Evolutionary conservation across 2,888 invertebrate species (phyloP), one percentile per base, ranked within the genome.

Genomic region (Drosophila conformis): DNA sequence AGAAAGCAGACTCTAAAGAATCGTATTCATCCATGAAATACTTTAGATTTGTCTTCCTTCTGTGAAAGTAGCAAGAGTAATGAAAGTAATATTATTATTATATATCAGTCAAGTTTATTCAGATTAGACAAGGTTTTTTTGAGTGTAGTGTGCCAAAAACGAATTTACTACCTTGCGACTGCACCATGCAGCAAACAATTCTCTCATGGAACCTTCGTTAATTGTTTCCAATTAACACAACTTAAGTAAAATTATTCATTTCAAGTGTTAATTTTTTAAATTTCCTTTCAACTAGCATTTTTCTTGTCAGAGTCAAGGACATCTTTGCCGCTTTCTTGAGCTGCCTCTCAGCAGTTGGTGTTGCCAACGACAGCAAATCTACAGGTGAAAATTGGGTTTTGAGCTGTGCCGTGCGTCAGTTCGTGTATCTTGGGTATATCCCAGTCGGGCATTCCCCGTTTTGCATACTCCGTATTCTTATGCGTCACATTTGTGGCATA

Each of bases 401-500:
- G 11, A 21, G n/a, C 11, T n/a, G 21, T 13, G 6, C 3, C 36
- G 7, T 15, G 36, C 15, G 15, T 7, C 36, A 36, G 7, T 36
- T 36, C 3, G 46, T 25, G 0, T 25, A 46, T 8, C 21, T 15
- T 46, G 21, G 8, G 21, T 25, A 15, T 7, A 25, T 25, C 15
- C 8, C 1, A 2, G 46, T 46, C 25, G 46, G 2, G 15, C 8
- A 25, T 8, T 53, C 35, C n/a, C 1, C 27, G 15, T 15, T 35
- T 5, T 36, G 11, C 57, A 21, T 31, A 10, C n/a, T 27, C 10
- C 15, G 38, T 25, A 49, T 29, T 33, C 21, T 25, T 33, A 15
- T 40, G 38, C 48, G 53, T 38, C 66, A 66, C 31, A 46, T 15
- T 31, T 31, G 10, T 15, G n/a, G 31, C 69, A 68, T 78, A 79